Conservation (phyloP, 2,113 vertebrate genomes). For the Indicator maculatus region DNA sequence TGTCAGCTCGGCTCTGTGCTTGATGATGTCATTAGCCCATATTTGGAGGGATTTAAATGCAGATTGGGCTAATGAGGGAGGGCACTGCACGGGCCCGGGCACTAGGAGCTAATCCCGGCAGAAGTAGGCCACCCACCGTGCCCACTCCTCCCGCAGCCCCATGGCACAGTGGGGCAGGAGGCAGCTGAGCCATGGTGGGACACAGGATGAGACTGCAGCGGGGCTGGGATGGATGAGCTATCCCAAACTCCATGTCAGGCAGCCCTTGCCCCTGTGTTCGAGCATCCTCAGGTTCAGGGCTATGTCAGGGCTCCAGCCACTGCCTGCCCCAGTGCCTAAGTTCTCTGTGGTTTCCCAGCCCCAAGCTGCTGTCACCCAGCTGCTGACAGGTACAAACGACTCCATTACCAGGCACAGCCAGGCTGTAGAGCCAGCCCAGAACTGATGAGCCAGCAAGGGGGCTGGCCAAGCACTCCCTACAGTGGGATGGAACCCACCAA, state of each 20-base stretch:
- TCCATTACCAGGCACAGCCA: accelerated
- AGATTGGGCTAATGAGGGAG: conserved; percentile 20
- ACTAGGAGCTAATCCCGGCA: conserved; percentile 2
- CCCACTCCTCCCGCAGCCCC: not conserved
- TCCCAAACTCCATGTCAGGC: accelerated
- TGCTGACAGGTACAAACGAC: accelerated
- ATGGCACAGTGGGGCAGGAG: accelerated
- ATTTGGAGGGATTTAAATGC: conserved; percentile 42
- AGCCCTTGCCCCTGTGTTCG: accelerated
- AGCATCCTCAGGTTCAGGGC: accelerated
- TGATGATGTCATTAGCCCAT: not conserved
- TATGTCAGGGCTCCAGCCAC: not conserved
- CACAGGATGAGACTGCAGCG: no score
- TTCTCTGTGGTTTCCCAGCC: accelerated
- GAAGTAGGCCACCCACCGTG: conserved; percentile 17
- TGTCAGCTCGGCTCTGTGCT: not conserved
- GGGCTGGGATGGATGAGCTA: not conserved
- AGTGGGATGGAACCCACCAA: accelerated
- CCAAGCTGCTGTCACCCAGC: not conserved
- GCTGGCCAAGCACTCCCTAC: accelerated
- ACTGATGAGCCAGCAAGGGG: not conserved
- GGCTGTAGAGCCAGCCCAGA: not conserved
- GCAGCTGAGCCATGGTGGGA: accelerated
- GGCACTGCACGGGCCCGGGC: not conserved
- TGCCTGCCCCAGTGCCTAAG: not conserved